These are phyloP conservation scores for Nothobranchius kuhntae DNA, from an alignment of 2,113 vertebrate species.

Conservation along the genomic window DNA sequence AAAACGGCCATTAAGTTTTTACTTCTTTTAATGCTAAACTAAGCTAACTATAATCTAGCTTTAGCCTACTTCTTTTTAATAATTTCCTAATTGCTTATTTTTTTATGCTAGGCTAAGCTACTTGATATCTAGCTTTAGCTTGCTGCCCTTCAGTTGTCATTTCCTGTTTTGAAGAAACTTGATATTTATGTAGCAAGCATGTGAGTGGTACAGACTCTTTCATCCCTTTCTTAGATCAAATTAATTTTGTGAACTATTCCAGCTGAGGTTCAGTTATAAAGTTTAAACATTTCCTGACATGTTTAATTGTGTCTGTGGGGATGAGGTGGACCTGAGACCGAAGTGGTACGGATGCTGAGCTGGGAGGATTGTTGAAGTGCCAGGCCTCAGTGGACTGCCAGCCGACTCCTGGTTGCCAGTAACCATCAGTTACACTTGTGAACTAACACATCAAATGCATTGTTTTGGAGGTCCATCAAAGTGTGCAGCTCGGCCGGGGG, in stretches of 20 bases:
- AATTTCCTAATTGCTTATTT: neutral
- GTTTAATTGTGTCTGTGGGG: conserved; percentile 45
- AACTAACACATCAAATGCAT: conserved; percentile 66
- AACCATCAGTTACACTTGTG: conserved; percentile 61
- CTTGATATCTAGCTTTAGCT: neutral
- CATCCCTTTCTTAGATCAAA: no score
- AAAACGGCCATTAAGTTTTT: neutral
- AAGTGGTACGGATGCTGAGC: conserved; percentile 16
- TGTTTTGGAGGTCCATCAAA: conserved; percentile 66
- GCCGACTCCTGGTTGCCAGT: conserved; percentile 42
- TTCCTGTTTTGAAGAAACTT: neutral
- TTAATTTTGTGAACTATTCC: no score
- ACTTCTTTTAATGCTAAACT: neutral
- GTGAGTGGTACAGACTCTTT: neutral
- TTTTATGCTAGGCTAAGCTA: neutral
- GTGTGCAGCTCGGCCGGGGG: conserved; percentile 23
- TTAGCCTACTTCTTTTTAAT: neutral
- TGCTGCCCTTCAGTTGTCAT: neutral
- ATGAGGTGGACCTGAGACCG: conserved; percentile 40
- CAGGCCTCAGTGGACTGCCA: conserved; percentile 54
- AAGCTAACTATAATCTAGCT: neutral
- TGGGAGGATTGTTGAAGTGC: conserved; percentile 47
- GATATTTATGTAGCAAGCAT: neutral
- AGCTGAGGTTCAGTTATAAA: neutral
- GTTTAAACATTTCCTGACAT: conserved; percentile 14